Evolutionary conservation across 2,797 vertebrate genomes (phyloP), one percentile per base, ranked within the genome.

Genomic region (Eidolon dupreanum): DNA sequence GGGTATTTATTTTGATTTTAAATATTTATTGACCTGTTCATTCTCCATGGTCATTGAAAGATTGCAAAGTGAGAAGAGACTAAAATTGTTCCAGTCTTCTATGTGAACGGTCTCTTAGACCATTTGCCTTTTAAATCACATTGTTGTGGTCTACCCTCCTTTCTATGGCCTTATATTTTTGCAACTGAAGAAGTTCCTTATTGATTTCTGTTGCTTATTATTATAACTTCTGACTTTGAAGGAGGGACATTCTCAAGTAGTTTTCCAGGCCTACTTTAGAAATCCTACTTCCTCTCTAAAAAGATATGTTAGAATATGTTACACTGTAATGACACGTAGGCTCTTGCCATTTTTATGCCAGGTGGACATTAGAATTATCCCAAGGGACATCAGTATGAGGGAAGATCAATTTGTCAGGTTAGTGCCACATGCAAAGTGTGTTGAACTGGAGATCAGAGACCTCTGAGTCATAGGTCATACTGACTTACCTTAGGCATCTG

Each of bases 131-230:
- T 78, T 59, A 59, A 28, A 55, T n/a, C 3, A 20, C 26, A n/a
- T 78, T 24, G 65, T 70, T 46, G 38, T 38, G 68, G 26, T 83
- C 46, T 61, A 0, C 15, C 16, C 13, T 89, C 36, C 43, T 36
- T 93, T 83, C 53, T 79, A 3, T 3, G 26, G 55, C 49, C 28
- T 87, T 61, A n/a, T 33, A 51, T 70, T 71, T 95, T 96, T 90
- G 49, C 49, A 86, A 24, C 9, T 73, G 38, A 79, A 71, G 38
- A 79, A 71, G 5, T 5, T 51, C 55, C 77, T 74, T 41, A 38
- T 77, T 95, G 71, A 90, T 77, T 89, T 96, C 75, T 91, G 31
- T 57, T 93, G 55, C 49, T 82, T 57, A 33, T 88, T 49, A 65
- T 75, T 65, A 74, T 6, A 93, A 53, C 70, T 88, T 94, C 94